Base-by-base conservation (phyloP, 2,113 vertebrate species). In the Leptodactylus fuscus region DNA sequence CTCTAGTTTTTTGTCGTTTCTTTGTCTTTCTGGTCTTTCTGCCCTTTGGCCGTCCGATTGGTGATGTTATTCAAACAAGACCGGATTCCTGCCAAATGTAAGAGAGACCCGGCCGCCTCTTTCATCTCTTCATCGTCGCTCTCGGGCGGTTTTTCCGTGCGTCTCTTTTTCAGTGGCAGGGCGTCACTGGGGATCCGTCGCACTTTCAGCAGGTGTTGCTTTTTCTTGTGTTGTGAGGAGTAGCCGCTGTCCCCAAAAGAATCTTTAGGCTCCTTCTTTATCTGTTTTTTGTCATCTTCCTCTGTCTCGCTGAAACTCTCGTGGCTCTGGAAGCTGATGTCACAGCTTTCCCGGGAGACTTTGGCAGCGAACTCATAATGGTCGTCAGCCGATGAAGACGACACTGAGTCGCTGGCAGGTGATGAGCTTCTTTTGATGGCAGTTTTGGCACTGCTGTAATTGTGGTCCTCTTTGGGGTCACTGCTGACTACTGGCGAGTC, bases 31-130 rank as follows among this genome's bases (percentile, higher is more conserved):
- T 97, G 98, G 93, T 99, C 98, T 93, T 98, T 98, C 94, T 99
- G 97, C 92, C 96, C 98, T 94, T 99, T 99, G 90, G 97, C 97
- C 93, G 97, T 97, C 95, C 98, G 96, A 95, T 99, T 99, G 94
- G 97, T 99, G 96, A 99, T 99, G 96, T 99, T 99, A 91, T 99
- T 98, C 95, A 99, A 96, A 95, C 98, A 99, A 92, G 97, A 98
- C 76, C 97, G 92, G 81, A 99, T 97, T 84, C 98, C 98, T 1
- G 98, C 98, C 91, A 99, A 94, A 94, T 99, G 98, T 91, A 99
- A 95, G 88, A 99, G 96, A 0, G 97, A 99, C 44, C 98, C 98
- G 1, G 98, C 98, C 0, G 98, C 98, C 94, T 99, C 98, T 90
- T 99, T 99, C 98, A 99, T 99, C 93, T 99, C 98, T 95, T 99